phyloP scores from a whole-genome alignment of 1,140 invertebrate genomes.

The Drosophila ambigua region DNA sequence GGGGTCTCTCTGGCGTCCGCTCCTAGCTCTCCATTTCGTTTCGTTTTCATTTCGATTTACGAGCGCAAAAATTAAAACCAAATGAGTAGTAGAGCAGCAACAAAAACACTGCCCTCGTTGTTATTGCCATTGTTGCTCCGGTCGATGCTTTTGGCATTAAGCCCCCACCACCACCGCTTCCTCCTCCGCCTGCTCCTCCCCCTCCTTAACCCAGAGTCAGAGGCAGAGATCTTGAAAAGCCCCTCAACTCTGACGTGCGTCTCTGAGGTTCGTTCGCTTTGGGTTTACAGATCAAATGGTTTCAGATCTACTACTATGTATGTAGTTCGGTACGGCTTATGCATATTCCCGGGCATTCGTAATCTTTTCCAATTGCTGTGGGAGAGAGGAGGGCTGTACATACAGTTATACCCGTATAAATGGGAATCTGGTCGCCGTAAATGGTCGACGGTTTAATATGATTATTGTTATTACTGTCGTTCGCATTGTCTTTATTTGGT shows the following conservation, averaged over 20 bases:
- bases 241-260: too few species aligned
- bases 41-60: constrained; percentile 82
- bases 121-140: constrained; percentile 51
- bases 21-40: constrained; percentile 63
- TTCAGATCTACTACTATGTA: constrained; percentile 5
- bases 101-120: constrained; percentile 53
- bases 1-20: constrained; percentile 25
- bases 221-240: constrained; percentile 59
- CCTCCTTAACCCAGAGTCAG: too few species aligned
- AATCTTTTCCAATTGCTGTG: constrained; percentile 33
- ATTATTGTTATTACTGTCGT: constrained; percentile 52
- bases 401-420: constrained; percentile 16
- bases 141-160: constrained; percentile 25
- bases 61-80: constrained; percentile 73
- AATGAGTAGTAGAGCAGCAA: constrained; percentile 67
- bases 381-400: too few species aligned
- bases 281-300: constrained; percentile 24
- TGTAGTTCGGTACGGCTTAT: constrained; percentile 18
- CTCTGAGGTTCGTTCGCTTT: constrained; percentile 14
- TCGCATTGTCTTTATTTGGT: constrained; percentile 74
- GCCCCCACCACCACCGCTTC: not conserved
- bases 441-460: constrained; percentile 62
- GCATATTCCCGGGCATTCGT: constrained; percentile 10
- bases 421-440: constrained; percentile 55
- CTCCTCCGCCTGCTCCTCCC: too few species aligned